phyloP scores from a whole-genome alignment of 2,888 invertebrate species.

The Cryptophagus acutangulus region DNA sequence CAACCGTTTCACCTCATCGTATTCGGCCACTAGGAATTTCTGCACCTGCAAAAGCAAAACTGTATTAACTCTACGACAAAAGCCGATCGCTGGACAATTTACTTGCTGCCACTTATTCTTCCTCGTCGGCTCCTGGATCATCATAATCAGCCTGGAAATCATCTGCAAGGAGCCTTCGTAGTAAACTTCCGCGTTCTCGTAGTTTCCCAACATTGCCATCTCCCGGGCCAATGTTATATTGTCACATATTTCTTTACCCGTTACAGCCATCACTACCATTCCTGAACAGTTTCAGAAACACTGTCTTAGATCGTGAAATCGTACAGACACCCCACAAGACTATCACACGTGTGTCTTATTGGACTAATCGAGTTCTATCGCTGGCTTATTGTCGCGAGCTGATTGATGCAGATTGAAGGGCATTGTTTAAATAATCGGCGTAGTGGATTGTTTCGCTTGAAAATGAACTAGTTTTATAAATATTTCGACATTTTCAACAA shows the following conservation, averaged over 20 bases:
- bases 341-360: too few species aligned
- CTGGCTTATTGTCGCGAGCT: too few species aligned
- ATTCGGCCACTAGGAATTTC: conserved; percentile 82
- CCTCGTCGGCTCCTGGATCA: conserved; percentile 73
- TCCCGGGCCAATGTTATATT: conserved; percentile 93
- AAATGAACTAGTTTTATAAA: too few species aligned
- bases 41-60: conserved; percentile 69
- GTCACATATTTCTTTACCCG: conserved; percentile 87
- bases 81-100: conserved; percentile 34
- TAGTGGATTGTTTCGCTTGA: too few species aligned
- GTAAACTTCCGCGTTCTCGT: conserved; percentile 89
- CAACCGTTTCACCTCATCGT: conserved; percentile 82
- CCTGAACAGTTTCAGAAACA: too few species aligned
- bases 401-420: too few species aligned
- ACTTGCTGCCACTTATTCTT: conserved; percentile 90
- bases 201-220: conserved; percentile 91
- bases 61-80: conserved; percentile 7
- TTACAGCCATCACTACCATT: conserved; percentile 70
- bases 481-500: too few species aligned
- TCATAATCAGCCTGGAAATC: conserved; percentile 76
- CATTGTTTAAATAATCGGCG: too few species aligned
- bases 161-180: conserved; percentile 91
- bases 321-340: too few species aligned
- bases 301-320: too few species aligned
- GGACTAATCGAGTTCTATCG: too few species aligned